Percentiles rank a stretch among this genome's conserved stretches.
Evolutionary conservation across 2,888 invertebrate species (phyloP).

Genomic region (Caenorhabditis sp.): DNA sequence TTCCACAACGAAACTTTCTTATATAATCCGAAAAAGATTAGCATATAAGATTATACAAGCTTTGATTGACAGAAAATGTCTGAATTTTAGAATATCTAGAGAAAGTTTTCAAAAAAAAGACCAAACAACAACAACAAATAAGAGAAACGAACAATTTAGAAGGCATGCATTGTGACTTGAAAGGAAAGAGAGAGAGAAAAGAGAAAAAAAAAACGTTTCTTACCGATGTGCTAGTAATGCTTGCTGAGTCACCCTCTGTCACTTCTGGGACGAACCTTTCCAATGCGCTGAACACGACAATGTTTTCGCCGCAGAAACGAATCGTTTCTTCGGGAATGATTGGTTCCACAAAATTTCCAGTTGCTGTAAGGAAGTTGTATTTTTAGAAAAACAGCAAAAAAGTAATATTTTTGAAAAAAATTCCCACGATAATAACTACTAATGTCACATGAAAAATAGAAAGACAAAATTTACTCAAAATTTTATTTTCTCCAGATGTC

Average conservation of each 20-base stretch:
- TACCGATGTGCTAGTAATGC: not conserved
- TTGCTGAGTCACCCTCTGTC: slow-evolving; percentile 32
- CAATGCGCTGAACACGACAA: slow-evolving; percentile 57
- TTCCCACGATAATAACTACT: too few species aligned
- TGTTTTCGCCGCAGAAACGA: slow-evolving; percentile 66
- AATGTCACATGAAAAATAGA: too few species aligned
- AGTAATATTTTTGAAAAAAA: too few species aligned
- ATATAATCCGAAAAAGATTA: not conserved
- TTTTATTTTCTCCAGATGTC: too few species aligned
- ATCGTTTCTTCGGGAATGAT: slow-evolving; percentile 60
- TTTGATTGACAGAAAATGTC: not conserved
- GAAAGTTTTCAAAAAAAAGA: not conserved
- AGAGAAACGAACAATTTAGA: not conserved
- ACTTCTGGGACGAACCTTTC: slow-evolving; percentile 44
- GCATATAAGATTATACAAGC: not conserved
- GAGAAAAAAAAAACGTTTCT: slow-evolving; percentile 2
- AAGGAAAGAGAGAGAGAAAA: not conserved
- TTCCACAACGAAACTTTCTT: too few species aligned
- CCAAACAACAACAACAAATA: not conserved
- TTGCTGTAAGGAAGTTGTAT: slow-evolving; percentile 13
- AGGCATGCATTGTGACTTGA: not conserved
- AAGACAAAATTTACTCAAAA: too few species aligned
- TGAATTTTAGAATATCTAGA: not conserved
- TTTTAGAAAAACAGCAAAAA: too few species aligned
- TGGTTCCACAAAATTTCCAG: slow-evolving; percentile 28